Base-by-base conservation (phyloP, 2,888 invertebrate genomes). In the Drosophila stalkeri region DNA sequence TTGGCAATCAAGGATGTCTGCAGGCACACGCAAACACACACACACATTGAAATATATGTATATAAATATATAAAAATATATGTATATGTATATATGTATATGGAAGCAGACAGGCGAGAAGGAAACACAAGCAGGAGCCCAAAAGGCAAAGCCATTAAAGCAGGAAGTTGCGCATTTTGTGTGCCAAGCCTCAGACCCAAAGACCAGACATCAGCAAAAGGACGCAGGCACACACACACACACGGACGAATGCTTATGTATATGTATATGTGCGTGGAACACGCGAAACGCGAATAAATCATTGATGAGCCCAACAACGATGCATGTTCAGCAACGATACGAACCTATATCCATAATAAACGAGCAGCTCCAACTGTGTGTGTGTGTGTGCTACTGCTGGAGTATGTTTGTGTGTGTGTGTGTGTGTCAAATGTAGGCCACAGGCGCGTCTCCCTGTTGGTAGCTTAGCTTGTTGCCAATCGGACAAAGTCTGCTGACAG, bases 241-340 rank as follows among this genome's bases (percentile, higher is more conserved):
- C 33, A 72, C 20, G 51, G 16, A 60, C 35, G 49, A 23, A 57
- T 31, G 43, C 27, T 39, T 46, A 59, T 57, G 51, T 43, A 49
- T 31, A 49, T 49, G 46, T 54, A 39, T 51, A 54, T 63, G 57
- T 80, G 64, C 69, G 73, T 66, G 68, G 57, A 76, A 75, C 86
- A 87, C 86, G 86, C 86, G 90, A 87, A 83, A 80, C 75, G 72
- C 89, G 83, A 86, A 87, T 87, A 87, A 87, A 87, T 87, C 89
- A 87, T 86, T 89, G 86, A 89, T 87, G 88, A 73, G 65, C 65
- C 65, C 75, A 60, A 66, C 60, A 35, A 63, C 65, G 46, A 59
- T 18, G 39, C 55, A 47, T 63, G 61, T 54, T 12, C 61, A 61
- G 47, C 52, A 67, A 64, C 64, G 64, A 75, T 47, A 75, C 54